Percentiles rank a stretch among this genome's conserved stretches.
Conservation (phyloP, 2,888 invertebrate genomes). For the Hecatera dysodea region DNA sequence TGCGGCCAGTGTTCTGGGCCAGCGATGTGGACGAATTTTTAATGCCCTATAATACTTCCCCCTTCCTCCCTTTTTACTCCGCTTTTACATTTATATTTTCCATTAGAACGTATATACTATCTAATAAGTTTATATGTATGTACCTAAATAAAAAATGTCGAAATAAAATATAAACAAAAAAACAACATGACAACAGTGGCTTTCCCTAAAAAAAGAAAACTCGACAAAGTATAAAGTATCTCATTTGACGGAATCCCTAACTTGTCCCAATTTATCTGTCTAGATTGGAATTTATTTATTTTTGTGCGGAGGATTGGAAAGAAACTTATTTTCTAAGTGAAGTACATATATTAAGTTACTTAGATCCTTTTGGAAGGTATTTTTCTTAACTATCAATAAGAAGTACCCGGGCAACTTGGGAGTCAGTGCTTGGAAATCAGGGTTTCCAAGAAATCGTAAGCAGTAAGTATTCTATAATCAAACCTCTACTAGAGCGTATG, state of each 20-base stretch:
- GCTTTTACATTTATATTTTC: no score
- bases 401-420: neutral
- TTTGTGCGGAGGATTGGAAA: neutral
- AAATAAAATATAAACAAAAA: neutral
- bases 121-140: no score
- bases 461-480: neutral
- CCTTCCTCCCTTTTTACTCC: no score
- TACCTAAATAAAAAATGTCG: no score
- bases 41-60: no score
- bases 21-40: no score
- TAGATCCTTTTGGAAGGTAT: slow-evolving; percentile 7
- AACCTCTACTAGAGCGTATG: no score
- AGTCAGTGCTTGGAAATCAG: neutral
- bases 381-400: slow-evolving; percentile 4
- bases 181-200: neutral
- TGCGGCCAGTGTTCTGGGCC: no score
- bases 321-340: slow-evolving; percentile 1
- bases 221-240: slow-evolving; percentile 29
- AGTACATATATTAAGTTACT: slow-evolving; percentile 16
- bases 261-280: slow-evolving; percentile 16
- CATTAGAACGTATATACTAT: no score
- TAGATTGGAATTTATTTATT: slow-evolving; percentile 9
- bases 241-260: slow-evolving; percentile 14
- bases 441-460: neutral
- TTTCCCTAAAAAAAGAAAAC: slow-evolving; percentile 7